Conservation (phyloP, 1,140 invertebrate genomes). For the Rhysida immarginata region DNA sequence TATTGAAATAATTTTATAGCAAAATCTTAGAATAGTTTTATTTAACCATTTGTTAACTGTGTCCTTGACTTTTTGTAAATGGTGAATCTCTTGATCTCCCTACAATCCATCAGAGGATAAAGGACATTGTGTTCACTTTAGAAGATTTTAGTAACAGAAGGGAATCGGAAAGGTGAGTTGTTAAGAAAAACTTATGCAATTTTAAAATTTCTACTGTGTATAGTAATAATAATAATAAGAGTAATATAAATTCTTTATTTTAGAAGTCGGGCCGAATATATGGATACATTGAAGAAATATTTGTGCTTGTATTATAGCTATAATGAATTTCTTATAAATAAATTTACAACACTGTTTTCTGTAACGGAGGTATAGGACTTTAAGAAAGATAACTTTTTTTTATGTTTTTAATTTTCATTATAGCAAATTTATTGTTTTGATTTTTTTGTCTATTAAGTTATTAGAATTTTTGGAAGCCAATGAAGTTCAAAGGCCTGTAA, state of each 20-base stretch:
- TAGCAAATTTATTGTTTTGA: conserved; percentile 7
- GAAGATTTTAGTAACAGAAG: conserved; percentile 72
- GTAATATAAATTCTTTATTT: conserved; percentile 13
- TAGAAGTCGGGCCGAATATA: conserved; percentile 65
- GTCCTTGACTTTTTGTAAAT: conserved; percentile 45
- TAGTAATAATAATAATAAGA: not conserved
- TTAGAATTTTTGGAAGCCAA: conserved; percentile 94
- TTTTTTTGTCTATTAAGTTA: conserved; percentile 29
- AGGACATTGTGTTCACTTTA: conserved; percentile 72
- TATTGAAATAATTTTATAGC: too few relatives aligned
- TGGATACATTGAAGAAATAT: conserved; percentile 60
- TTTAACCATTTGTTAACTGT: not conserved
- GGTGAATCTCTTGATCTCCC: conserved; percentile 59
- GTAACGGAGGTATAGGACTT: conserved; percentile 44
- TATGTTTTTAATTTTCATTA: conserved; percentile 4
- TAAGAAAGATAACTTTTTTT: not conserved
- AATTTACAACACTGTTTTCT: conserved; percentile 84
- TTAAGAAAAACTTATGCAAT: conserved; percentile 6
- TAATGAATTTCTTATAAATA: conserved; percentile 89
- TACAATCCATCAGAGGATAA: conserved; percentile 76
- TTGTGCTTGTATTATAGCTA: conserved; percentile 94
- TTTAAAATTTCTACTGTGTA: not conserved
- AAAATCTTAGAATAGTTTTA: too few relatives aligned
- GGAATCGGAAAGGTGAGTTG: conserved; percentile 43
- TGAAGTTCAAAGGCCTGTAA: conserved; percentile 86